A percentile compares a stretch with the other conserved stretches of the same genome.
Conservation (phyloP, 2,113 vertebrate genomes). For the Menidia beryllina region DNA sequence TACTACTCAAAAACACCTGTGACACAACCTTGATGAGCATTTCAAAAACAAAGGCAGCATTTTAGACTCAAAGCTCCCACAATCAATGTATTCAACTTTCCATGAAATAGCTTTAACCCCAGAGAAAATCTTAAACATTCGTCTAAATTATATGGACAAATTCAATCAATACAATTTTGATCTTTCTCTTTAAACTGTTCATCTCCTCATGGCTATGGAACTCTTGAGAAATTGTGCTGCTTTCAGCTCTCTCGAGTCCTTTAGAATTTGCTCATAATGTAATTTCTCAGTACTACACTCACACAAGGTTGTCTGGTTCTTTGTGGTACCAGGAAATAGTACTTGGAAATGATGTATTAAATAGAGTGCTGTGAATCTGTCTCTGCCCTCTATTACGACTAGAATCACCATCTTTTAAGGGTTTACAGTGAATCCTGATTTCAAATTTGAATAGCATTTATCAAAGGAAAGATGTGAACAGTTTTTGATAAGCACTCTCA, state of each 20-base stretch:
- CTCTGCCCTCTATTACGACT: background rate
- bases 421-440: background rate
- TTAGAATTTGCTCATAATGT: background rate
- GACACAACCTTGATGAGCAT: background rate
- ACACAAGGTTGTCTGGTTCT: no score
- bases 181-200: no score
- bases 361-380: background rate
- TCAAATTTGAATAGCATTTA: background rate
- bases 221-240: no score
- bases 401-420: background rate
- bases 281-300: background rate
- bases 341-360: background rate
- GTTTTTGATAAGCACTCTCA: background rate
- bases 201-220: no score
- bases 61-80: no score
- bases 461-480: background rate
- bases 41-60: no score
- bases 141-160: no score
- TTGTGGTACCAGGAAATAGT: background rate
- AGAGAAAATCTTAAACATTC: no score
- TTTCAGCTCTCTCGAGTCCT: background rate
- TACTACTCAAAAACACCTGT: background rate
- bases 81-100: no score
- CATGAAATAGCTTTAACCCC: no score
- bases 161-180: no score